phyloP scores from a whole-genome alignment of 1,140 invertebrate genomes.

The Lepeophtheirus salmonis region DNA sequence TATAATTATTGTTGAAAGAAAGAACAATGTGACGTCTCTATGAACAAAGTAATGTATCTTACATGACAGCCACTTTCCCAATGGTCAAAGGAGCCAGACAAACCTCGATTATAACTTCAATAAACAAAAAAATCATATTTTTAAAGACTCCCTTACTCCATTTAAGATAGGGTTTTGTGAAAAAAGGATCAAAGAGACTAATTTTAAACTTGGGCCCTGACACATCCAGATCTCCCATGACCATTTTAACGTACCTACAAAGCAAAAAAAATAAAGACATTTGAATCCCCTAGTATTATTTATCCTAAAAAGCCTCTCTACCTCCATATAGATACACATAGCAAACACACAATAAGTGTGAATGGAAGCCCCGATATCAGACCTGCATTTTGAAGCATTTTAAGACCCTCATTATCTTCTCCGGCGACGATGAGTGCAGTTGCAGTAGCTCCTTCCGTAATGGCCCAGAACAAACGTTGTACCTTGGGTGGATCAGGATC shows the following conservation, averaged over 20 bases:
- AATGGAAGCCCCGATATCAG: neutral
- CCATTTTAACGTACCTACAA: neutral
- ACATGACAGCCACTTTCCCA: neutral
- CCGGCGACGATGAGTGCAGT: constrained; percentile 10
- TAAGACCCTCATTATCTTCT: neutral
- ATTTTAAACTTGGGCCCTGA: neutral
- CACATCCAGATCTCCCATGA: neutral
- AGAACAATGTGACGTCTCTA: neutral
- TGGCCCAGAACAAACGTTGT: constrained; percentile 12
- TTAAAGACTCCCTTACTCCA: neutral
- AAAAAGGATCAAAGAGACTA: neutral
- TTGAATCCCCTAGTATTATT: no score
- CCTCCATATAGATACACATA: constrained; percentile 11
- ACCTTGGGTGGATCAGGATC: constrained; percentile 9
- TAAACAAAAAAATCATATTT: neutral
- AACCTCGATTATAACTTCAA: neutral
- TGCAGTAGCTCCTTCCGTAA: constrained; percentile 8
- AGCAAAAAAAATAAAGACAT: no score
- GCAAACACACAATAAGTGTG: neutral
- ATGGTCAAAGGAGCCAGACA: neutral
- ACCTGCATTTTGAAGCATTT: neutral
- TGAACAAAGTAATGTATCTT: neutral
- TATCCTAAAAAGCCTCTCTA: no score
- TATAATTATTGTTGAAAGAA: neutral
- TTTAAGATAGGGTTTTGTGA: neutral